Conservation (phyloP, 2,113 vertebrate genomes). For the Dascyllus trimaculatus region DNA sequence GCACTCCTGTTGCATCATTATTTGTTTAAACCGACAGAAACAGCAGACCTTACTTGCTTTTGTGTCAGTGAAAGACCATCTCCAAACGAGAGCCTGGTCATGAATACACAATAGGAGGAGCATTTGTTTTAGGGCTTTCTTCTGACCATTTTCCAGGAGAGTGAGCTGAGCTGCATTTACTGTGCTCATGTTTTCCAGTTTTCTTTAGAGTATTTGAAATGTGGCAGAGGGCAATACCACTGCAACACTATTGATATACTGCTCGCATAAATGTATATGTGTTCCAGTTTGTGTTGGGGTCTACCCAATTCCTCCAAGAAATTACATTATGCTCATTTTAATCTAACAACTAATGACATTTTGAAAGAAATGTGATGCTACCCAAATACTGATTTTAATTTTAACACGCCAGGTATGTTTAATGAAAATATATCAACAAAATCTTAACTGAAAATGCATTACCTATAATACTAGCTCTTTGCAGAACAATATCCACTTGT, state of each 20-base stretch:
- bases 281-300: no score
- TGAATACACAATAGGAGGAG: conserved; percentile 74
- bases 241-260: conserved; percentile 10
- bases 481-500: not conserved
- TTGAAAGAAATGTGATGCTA: not conserved
- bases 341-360: no score
- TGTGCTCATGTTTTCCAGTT: conserved; percentile 30
- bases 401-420: not conserved
- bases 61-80: conserved; percentile 78
- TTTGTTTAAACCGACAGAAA: conserved; percentile 83
- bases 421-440: not conserved
- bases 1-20: conserved; percentile 77
- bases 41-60: conserved; percentile 70
- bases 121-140: conserved; percentile 65
- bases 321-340: not conserved
- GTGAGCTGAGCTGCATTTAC: conserved; percentile 38
- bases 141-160: conserved; percentile 33
- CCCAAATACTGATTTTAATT: no score
- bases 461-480: not conserved
- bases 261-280: not conserved
- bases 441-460: not conserved
- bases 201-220: conserved; percentile 42
- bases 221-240: conserved; percentile 8
- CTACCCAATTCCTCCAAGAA: not conserved
- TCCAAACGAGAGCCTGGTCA: conserved; percentile 73